Evolutionary conservation across 2,888 invertebrate species (phyloP).

Genomic region (Plutella xylostella): DNA sequence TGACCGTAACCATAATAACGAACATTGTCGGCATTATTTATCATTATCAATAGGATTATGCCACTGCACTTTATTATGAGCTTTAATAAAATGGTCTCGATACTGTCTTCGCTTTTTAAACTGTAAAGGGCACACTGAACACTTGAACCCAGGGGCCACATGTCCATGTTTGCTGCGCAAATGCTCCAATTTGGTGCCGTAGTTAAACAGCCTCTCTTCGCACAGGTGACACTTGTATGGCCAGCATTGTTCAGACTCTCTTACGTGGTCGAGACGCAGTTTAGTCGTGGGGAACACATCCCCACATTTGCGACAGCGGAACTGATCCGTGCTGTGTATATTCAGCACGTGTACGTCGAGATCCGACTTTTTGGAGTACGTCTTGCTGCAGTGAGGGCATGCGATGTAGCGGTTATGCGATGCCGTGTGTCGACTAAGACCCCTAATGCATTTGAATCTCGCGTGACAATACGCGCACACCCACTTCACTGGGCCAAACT

Average conservation of each 20-base stretch:
- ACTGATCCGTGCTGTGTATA: constrained; percentile 5
- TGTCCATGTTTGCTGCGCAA: constrained; percentile 6
- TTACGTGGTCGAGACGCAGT: constrained; percentile 5
- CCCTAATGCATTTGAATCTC: constrained; percentile 23
- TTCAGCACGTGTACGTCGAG: constrained; percentile 21
- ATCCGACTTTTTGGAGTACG: constrained; percentile 22
- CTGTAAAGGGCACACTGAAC: constrained; percentile 10
- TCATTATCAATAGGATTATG: too few relatives aligned
- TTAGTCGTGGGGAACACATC: constrained; percentile 7
- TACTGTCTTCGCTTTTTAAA: too few relatives aligned
- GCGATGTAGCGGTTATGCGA: constrained; percentile 27
- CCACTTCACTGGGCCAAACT: constrained; percentile 18
- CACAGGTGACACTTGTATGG: constrained; percentile 9
- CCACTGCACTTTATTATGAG: too few relatives aligned
- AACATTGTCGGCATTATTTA: too few relatives aligned
- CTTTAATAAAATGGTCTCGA: too few relatives aligned
- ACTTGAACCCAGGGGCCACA: background rate
- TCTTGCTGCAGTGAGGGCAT: constrained; percentile 30
- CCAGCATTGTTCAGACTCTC: constrained; percentile 1
- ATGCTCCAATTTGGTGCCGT: constrained; percentile 7
- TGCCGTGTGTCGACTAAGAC: constrained; percentile 29
- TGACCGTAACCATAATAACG: too few relatives aligned
- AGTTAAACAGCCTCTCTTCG: constrained; percentile 6
- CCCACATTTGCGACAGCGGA: constrained; percentile 16
- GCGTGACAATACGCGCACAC: constrained; percentile 24